Base-by-base conservation (phyloP, 2,888 invertebrate species). In the Drosophila neonasuta region DNA sequence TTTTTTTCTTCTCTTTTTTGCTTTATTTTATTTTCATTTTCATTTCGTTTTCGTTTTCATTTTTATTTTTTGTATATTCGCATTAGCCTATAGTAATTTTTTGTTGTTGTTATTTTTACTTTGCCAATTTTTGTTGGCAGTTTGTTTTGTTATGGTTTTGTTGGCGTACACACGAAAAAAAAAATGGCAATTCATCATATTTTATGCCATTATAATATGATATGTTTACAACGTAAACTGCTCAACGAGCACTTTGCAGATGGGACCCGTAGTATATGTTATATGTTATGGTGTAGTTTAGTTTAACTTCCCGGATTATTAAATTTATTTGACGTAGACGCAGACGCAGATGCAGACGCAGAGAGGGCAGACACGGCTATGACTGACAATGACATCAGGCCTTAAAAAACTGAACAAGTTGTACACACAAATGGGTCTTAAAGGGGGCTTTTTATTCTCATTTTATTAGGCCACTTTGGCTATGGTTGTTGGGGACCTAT, bases 151-250 rank as follows among this genome's bases (percentile, higher is more conserved):
- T 79, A 65, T 69, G 75, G 65, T 77, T 68, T 64, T 49, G 13
- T 60, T 60, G 56, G 42, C 65, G 60, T 48, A 41, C 39, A 41
- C 11, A 36, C 32, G 32, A 36, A 15, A 50, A 54, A 17, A 20
- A 56, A 75, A 77, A 59, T 69, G 73, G 61, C 76, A 69, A 84
- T 51, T 80, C 73, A 73, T 85, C 60, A 69, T 48, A 45, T 63
- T 76, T 61, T 63, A 67, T 74, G 71, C 44, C 36, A 49, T 66
- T 67, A 58, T 72, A 57, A 66, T 66, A 32, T 57, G 32, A 24
- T 48, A 54, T 45, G 46, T 36, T 57, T 55, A 73, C 57, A 48
- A 51, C 74, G 51, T 50, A 49, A 69, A 59, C 48, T 48, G 73
- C 24, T 51, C 46, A 29, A 39, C 32, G 50, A 46, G 15, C 17